Percentiles rank a stretch among this genome's conserved stretches.
Conservation (phyloP, 2,888 invertebrate species). For the Gibbula magus region DNA sequence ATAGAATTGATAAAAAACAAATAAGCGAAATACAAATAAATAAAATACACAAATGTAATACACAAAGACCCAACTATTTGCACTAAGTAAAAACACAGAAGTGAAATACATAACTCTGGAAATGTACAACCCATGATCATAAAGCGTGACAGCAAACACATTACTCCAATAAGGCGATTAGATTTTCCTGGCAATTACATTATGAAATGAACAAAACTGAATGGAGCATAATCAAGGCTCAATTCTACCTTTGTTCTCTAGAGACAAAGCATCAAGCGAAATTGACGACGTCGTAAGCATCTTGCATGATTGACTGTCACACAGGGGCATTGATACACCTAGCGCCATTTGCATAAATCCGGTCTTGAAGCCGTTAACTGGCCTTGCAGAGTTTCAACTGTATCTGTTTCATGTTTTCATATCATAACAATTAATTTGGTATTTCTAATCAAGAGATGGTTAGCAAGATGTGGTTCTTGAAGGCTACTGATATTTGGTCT, state of each 20-base stretch:
- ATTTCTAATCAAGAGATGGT: background rate
- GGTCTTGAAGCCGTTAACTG: background rate
- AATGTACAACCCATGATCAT: no score
- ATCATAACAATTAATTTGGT: background rate
- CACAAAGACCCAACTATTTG: background rate
- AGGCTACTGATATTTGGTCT: no score
- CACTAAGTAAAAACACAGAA: no score
- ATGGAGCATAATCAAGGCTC: background rate
- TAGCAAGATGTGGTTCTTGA: no score
- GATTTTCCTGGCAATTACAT: background rate
- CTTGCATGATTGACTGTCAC: slow-evolving; percentile 17
- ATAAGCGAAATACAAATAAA: background rate
- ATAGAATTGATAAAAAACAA: background rate
- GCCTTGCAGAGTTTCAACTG: background rate
- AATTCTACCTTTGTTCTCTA: slow-evolving; percentile 11
- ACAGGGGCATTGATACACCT: background rate
- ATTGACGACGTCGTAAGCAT: background rate
- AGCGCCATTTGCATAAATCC: slow-evolving; percentile 9
- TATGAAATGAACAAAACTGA: background rate
- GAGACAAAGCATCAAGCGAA: slow-evolving; percentile 5
- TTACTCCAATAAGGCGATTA: slow-evolving; percentile 12
- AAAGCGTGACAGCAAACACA: background rate
- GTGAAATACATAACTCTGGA: no score
- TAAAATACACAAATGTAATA: background rate
- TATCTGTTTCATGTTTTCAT: background rate